Evolutionary conservation across 2,888 invertebrate species (phyloP).

Genomic region (Tholera decimalis): DNA sequence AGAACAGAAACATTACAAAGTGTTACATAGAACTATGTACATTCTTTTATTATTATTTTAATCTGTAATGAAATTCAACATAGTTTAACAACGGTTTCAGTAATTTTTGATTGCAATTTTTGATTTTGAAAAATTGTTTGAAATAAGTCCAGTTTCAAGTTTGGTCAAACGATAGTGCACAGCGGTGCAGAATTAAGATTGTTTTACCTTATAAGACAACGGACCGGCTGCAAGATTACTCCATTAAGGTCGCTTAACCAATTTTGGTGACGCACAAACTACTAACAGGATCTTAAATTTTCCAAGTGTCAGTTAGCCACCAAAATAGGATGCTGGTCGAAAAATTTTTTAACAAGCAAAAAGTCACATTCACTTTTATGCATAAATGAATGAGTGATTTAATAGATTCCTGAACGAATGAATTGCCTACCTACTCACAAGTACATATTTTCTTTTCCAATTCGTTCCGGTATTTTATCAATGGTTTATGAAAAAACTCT

Average conservation of each 20-base stretch:
- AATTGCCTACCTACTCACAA: conserved; percentile 5
- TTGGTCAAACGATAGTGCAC: not conserved
- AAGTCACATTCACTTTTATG: conserved; percentile 5
- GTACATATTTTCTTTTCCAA: conserved; percentile 34
- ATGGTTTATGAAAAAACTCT: conserved; percentile 6
- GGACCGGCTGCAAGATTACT: conserved; percentile 38
- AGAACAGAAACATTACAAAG: too few species aligned
- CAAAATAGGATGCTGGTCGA: conserved; percentile 14
- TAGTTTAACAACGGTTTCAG: too few species aligned
- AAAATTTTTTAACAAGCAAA: not conserved
- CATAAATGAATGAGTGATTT: conserved; percentile 26
- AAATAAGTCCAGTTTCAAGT: conserved; percentile 2
- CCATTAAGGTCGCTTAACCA: conserved; percentile 49
- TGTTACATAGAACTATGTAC: too few species aligned
- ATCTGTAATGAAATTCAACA: too few species aligned
- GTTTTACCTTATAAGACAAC: conserved; percentile 31
- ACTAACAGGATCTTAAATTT: conserved; percentile 25
- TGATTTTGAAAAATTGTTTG: not conserved
- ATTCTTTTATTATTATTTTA: too few species aligned
- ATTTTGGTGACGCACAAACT: conserved; percentile 45
- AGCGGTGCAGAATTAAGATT: conserved; percentile 11
- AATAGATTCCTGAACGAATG: conserved; percentile 7
- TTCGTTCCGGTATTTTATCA: conserved; percentile 35
- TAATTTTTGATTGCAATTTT: too few species aligned
- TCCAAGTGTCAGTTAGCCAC: conserved; percentile 19